Base-by-base conservation (phyloP, 2,888 invertebrate genomes). In the Drosophila rellima region DNA sequence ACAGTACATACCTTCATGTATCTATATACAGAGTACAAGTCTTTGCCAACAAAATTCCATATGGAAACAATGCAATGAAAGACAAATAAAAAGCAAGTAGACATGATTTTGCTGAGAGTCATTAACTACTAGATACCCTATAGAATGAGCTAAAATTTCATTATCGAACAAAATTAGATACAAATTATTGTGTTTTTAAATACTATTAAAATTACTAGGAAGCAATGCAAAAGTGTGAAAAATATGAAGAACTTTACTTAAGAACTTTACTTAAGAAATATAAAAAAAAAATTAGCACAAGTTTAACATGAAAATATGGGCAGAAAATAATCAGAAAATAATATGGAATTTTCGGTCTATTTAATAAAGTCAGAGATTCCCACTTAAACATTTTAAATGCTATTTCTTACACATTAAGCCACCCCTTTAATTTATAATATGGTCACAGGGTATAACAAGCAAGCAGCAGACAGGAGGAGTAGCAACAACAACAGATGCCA, bases 61-160 rank as follows among this genome's bases (percentile, higher is more conserved):
- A 82, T 82, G 82, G 88, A 60, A 65, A 17, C 61, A 55, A 39
- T 56, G 69, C 60, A 52, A 62, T 70, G 68, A 79, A 88, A 74
- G 59, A 50, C 48, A 61, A 74, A 82, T 67, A 75, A 57, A 67
- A 61, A 54, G 39, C 26, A 62, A 62, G 45, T 45, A 29, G 44
- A 29, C 35, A 20, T 31, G 44, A 10, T 29, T 40, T 13, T 2
- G 7, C n/a, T 29, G 4, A n/a, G 7, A 1, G 15, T 13, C 10
- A 13, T 20, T 7, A 10, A 11, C 39, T 39, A 2, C 1, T 0
- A 55, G n/a, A 62, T 62, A 56, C 56, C 47, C 45, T 33, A 33
- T 17, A 42, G 23, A 6, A 0, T 1, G 13, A 50, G 0, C 0
- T 2, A 47, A 29, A 45, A 6, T 17, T 42, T 31, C 13, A 5